These are phyloP conservation scores for Sturnus vulgaris DNA, from an alignment of 2,113 vertebrate species.

Conservation along the genomic window DNA sequence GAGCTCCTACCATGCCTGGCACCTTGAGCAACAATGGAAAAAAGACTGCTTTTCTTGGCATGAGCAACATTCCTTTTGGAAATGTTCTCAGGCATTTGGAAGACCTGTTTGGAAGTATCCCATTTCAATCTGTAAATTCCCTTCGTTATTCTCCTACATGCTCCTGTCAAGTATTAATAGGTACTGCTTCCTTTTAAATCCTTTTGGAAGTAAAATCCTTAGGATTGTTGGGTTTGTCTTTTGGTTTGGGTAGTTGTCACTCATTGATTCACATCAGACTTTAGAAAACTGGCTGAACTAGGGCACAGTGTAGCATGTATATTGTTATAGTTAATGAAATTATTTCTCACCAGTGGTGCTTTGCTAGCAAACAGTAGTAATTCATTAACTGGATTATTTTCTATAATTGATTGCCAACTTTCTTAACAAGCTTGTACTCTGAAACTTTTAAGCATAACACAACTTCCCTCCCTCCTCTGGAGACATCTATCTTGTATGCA, in stretches of 20 bases:
- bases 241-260: not conserved
- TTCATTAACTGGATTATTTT: not conserved
- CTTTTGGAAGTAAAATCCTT: conserved; percentile 22
- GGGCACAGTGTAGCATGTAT: not conserved
- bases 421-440: not conserved
- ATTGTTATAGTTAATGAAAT: not conserved
- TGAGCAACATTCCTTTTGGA: not conserved
- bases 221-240: not conserved
- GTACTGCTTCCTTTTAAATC: not conserved
- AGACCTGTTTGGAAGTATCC: not conserved
- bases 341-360: not conserved
- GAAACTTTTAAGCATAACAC: conserved; percentile 20
- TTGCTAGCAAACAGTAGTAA: not conserved
- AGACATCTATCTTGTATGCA: conserved; percentile 44
- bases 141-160: not conserved
- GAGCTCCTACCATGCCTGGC: not conserved
- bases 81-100: not conserved
- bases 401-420: not conserved
- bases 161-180: not conserved
- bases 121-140: not conserved
- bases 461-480: not conserved
- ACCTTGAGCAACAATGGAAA: not conserved
- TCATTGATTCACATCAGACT: not conserved
- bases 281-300: not conserved
- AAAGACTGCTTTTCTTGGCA: not conserved